Evolutionary conservation across 2,113 vertebrate genomes (phyloP).

Genomic region (Stegostoma tigrinum): DNA sequence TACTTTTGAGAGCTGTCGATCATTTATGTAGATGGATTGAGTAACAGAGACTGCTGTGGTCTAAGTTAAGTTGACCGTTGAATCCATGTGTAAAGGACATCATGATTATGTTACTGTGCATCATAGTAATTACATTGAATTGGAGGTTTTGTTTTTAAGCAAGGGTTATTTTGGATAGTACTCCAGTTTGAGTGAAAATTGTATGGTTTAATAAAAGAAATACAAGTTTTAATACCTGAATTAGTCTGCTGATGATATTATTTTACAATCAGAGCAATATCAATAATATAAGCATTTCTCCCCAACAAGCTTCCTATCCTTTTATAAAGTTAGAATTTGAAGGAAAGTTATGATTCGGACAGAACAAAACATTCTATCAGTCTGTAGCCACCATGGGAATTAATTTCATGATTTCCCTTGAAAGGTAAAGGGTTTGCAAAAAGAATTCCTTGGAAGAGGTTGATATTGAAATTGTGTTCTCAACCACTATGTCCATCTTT

Average conservation of each 20-base stretch:
- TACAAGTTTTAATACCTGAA: neutral
- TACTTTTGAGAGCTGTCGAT: neutral
- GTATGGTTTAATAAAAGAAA: neutral
- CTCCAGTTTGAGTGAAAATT: constrained; percentile 31
- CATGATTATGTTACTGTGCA: neutral
- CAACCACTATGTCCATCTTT: neutral
- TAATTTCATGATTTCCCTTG: neutral
- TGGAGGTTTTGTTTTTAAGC: neutral
- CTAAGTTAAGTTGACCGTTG: neutral
- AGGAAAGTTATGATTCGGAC: neutral
- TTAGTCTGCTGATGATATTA: neutral
- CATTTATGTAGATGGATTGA: neutral
- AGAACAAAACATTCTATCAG: neutral
- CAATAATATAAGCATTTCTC: neutral
- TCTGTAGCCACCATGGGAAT: neutral
- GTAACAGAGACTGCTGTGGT: neutral
- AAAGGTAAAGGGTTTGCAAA: neutral
- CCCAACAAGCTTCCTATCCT: too few relatives aligned
- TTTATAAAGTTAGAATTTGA: neutral
- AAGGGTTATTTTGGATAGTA: neutral
- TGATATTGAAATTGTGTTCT: neutral
- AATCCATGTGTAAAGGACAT: neutral
- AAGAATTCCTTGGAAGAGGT: neutral
- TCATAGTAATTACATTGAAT: constrained; percentile 22
- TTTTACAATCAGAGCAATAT: neutral